Evolutionary conservation across 2,888 invertebrate species (phyloP), one percentile per base, ranked within the genome.

Genomic region (Chymomyza caudatula): DNA sequence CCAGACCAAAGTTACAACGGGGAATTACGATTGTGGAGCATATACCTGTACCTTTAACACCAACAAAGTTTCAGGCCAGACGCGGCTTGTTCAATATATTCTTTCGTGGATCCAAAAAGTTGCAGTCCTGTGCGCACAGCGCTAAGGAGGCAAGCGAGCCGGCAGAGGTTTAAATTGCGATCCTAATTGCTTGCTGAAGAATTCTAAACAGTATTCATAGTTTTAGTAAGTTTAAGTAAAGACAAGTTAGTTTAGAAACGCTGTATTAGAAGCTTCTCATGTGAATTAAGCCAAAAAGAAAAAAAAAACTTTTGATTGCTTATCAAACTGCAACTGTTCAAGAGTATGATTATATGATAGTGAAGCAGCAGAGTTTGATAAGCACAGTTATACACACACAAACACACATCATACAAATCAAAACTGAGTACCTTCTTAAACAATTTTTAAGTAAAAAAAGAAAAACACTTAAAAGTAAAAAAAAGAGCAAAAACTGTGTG

Each of bases 101-200:
- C 71, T 89, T 90, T 71, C 88, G 90, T 71, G 83, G 88, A 76
- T 89, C 90, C n/a, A 88, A 86, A 68, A 90, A 88, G 65, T 74
- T 89, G 74, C 88, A 90, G 65, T 82, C 90, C 49, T 90, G 89
- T 69, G 75, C 86, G 23, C 77, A 80, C 73, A 74, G 85, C 58
- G 72, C 78, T 37, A 56, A 62, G 59, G 77, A 77, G 51, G 74
- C 73, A 29, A 78, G 23, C 57, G 82, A 86, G 73, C 89, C 90
- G 70, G 87, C 89, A 25, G 90, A 89, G 77, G 91, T 90, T 67
- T 90, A 78, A 73, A 61, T 23, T 29, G 49, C 17, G n/a, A 65
- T 42, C 56, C 61, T 65, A 59, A 65, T 73, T 69, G 76, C 74
- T 84, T 83, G 86, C 86, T 85, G 82, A 83, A 83, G 78, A 81